Percentiles rank a stretch among this genome's conserved stretches.
Conservation (phyloP, 64 coral and sea anemone genomes). For the Montipora foliosa region DNA sequence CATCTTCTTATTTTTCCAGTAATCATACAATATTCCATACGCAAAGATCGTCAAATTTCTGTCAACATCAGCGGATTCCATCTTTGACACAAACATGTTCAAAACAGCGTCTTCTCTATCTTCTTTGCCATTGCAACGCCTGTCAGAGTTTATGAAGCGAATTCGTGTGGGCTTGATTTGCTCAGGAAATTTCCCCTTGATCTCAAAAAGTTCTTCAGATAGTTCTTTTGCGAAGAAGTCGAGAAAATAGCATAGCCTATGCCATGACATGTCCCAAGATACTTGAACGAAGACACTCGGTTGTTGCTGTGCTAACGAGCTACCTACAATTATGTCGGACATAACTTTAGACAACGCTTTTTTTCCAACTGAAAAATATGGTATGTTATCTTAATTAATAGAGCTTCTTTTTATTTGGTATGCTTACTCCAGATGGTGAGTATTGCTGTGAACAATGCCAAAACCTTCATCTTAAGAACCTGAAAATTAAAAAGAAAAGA, state of each 20-base stretch:
- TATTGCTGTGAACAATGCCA: background rate
- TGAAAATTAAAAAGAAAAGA: background rate
- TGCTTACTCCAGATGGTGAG: conserved; percentile 1
- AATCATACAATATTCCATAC: conserved; percentile 39
- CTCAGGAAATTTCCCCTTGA: background rate
- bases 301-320: background rate
- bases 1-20: conserved; percentile 46
- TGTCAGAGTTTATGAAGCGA: conserved; percentile 13
- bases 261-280: conserved; percentile 46
- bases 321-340: background rate
- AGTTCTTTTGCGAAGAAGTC: conserved; percentile 34
- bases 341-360: background rate
- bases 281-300: conserved; percentile 44
- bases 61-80: conserved; percentile 15
- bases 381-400: background rate
- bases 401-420: too few species aligned
- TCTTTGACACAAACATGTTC: conserved; percentile 40
- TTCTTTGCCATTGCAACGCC: background rate
- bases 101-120: background rate
- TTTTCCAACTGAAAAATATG: too few species aligned
- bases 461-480: conserved; percentile 11
- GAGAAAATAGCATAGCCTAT: conserved; percentile 31
- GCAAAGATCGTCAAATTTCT: conserved; percentile 56
- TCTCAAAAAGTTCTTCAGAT: conserved; percentile 31
- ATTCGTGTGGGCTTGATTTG: conserved; percentile 2